These are phyloP conservation scores for Emys orbicularis DNA, from an alignment of 2,797 vertebrate species.

Conservation along the genomic window DNA sequence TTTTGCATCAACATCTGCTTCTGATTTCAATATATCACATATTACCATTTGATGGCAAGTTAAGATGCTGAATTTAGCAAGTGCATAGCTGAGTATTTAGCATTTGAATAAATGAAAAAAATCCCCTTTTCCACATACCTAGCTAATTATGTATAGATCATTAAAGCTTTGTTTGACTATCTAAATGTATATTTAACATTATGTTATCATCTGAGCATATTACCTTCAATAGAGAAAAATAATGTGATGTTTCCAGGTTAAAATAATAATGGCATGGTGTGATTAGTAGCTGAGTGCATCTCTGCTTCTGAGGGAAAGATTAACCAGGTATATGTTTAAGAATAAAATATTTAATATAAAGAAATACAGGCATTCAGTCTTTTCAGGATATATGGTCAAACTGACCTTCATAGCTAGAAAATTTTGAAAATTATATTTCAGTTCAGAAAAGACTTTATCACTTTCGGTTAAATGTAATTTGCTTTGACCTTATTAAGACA, in stretches of 20 bases:
- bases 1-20: fast-evolving
- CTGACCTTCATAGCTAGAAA: constrained; percentile 47
- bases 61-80: neutral
- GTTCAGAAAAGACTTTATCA: neutral
- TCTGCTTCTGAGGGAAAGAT: neutral
- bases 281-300: neutral
- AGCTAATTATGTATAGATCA: fast-evolving
- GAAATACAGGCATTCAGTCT: neutral
- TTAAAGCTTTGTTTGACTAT: neutral
- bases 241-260: neutral
- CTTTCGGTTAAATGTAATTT: neutral
- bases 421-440: neutral
- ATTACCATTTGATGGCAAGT: neutral
- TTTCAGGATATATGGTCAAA: neutral
- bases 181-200: fast-evolving
- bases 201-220: neutral
- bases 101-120: fast-evolving
- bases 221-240: fast-evolving
- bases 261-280: neutral
- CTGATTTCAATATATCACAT: neutral
- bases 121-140: neutral
- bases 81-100: fast-evolving
- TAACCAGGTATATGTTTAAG: fast-evolving
- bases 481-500: neutral
- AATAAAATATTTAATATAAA: neutral